Evolutionary conservation across 2,888 invertebrate species (phyloP), one percentile per base, ranked within the genome.

Genomic region (Cosmorhoe ocellata): DNA sequence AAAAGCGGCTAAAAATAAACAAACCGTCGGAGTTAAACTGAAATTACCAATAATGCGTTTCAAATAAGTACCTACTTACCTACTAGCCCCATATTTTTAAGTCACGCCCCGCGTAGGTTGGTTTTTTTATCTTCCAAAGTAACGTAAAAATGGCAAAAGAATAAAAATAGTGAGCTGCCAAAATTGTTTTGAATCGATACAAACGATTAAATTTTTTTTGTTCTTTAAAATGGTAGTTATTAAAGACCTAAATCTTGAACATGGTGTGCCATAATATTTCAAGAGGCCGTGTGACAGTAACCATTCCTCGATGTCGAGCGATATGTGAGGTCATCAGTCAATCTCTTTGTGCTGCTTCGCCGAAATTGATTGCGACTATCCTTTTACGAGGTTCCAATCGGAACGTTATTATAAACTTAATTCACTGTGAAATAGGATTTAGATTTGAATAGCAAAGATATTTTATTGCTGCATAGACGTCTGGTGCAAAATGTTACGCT

Each of bases 1-100:
- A 84, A 84, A 84, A 74, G 78, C 74, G 68, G 71, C 81, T 81
- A 80, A 84, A 82, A 76, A 84, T 84, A 84, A 83, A 84, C 81
- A 79, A 63, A 66, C 78, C 74, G 81, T 80, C 79, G 74, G 76
- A 74, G 72, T 70, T 59, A 50, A 51, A 48, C 60, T 58, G 57
- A 59, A 56, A 61, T 63, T 61, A 59, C 61, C 57, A 61, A 59
- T 59, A 58, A 58, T 59, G 56, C 53, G 54, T 56, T 60, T 52
- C 54, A 57, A 56, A 56, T 56, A 41, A 22, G 36, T 22, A 34
- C 2, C 11, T 30, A 3, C 3, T 4, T 18, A 18, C 4, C 18
- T 18, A 18, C 11, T n/a, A n/a, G n/a, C n/a, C n/a, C n/a, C n/a
- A 18, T 18, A 18, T 3, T 18, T 18, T 18, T 18, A n/a, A n/a